Conservation (phyloP, 2,888 invertebrate species). For the Volucella inflata region DNA sequence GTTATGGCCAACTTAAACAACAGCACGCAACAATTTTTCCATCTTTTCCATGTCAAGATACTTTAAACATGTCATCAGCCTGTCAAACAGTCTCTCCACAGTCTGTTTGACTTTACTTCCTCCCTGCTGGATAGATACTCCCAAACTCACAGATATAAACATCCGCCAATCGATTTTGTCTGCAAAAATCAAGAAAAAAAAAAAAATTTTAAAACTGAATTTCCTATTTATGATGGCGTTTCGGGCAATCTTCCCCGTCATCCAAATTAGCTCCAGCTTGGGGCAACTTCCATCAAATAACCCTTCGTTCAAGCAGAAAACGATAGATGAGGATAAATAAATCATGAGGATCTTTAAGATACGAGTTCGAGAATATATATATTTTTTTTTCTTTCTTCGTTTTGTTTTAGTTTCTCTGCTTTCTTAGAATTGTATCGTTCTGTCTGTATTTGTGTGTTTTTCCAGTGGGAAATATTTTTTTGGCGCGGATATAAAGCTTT, state of each 20-base stretch:
- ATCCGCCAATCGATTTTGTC: constrained; percentile 30
- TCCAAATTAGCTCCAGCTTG: background rate
- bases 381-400: constrained; percentile 40
- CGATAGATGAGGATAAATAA: constrained; percentile 41
- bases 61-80: constrained; percentile 29
- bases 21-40: background rate
- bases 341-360: constrained; percentile 47
- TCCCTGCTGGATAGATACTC: background rate
- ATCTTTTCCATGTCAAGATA: background rate
- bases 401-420: constrained; percentile 43
- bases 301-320: constrained; percentile 11
- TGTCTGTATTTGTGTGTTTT: too few species aligned
- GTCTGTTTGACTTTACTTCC: constrained; percentile 6
- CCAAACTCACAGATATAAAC: constrained; percentile 10
- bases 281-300: constrained; percentile 21
- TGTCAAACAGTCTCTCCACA: constrained; percentile 27
- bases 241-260: constrained; percentile 2
- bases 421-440: constrained; percentile 1
- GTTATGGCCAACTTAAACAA: background rate
- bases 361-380: background rate
- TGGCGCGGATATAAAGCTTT: background rate
- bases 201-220: background rate
- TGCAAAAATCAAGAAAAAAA: background rate
- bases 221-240: constrained; percentile 9
- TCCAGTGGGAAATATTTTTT: background rate